Conservation (phyloP, 2,113 vertebrate genomes). For the Numida meleagris region DNA sequence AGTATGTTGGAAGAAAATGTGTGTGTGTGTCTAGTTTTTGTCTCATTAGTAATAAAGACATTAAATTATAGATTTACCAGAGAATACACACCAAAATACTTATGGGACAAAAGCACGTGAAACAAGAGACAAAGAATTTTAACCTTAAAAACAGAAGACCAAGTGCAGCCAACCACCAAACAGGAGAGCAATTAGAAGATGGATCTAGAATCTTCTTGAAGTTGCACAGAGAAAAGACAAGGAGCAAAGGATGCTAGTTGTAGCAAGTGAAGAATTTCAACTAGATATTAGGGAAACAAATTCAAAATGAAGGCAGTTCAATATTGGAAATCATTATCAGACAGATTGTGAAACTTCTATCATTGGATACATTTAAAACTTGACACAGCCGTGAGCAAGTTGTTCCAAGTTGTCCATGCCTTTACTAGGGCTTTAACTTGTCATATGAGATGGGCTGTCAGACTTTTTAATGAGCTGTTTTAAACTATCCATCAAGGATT, state of each 20-base stretch:
- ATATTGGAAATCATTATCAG: neutral
- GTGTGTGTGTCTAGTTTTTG: neutral
- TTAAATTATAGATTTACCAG: neutral
- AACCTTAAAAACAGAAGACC: neutral
- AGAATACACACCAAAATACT: neutral
- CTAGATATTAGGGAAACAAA: neutral
- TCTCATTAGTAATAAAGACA: neutral
- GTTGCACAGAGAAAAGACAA: neutral
- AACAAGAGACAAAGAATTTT: neutral
- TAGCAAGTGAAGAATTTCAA: neutral
- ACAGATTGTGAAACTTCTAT: neutral
- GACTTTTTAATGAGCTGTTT: neutral
- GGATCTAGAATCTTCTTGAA: neutral
- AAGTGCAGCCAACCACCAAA: neutral
- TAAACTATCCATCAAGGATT: neutral
- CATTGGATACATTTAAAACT: neutral
- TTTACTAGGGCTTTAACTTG: neutral
- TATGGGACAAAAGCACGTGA: neutral
- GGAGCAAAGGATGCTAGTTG: neutral
- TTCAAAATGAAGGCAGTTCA: neutral
- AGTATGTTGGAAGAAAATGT: neutral
- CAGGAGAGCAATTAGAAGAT: neutral
- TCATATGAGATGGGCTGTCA: neutral
- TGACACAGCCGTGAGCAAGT: neutral
- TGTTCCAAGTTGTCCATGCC: neutral